Evolutionary conservation across 2,797 vertebrate genomes (phyloP).

Genomic region (Phaenicophaeus curvirostris): DNA sequence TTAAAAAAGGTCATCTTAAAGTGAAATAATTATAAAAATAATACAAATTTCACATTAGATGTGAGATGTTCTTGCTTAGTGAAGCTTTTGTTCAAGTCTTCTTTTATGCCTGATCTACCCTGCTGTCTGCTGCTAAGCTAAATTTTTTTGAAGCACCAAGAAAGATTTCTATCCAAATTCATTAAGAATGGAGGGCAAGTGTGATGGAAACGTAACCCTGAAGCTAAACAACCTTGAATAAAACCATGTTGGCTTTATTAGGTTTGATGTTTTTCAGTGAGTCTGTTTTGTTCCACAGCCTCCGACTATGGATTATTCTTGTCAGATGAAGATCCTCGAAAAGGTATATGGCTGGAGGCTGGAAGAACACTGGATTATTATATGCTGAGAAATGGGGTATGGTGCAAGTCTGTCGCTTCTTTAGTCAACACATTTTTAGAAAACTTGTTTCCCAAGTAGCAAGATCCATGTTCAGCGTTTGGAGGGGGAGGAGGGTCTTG

Average conservation of each 20-base stretch:
- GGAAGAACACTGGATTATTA: constrained; percentile 98
- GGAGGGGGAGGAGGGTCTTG: neutral
- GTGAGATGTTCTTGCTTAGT: neutral
- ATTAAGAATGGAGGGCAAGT: neutral
- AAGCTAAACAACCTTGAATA: neutral
- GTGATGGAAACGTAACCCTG: neutral
- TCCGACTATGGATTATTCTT: constrained; percentile 97
- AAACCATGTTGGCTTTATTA: neutral
- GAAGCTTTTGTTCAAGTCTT: neutral
- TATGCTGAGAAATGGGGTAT: constrained; percentile 98
- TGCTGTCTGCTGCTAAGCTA: neutral
- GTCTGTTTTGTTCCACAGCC: constrained; percentile 76
- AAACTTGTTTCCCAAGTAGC: neutral
- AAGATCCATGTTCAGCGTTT: neutral
- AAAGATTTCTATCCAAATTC: neutral
- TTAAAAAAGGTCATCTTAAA: neutral
- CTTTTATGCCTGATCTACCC: neutral
- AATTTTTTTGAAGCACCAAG: neutral
- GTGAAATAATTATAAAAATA: neutral
- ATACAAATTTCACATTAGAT: neutral
- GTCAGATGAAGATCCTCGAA: constrained; percentile 96
- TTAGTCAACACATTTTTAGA: neutral
- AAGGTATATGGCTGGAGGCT: constrained; percentile 98
- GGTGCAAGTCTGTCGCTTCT: neutral
- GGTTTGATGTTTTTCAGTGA: neutral